Evolutionary conservation across 1,140 invertebrate species (phyloP), one percentile per base, ranked within the genome.

Genomic region (Neotoxoptera formosana): DNA sequence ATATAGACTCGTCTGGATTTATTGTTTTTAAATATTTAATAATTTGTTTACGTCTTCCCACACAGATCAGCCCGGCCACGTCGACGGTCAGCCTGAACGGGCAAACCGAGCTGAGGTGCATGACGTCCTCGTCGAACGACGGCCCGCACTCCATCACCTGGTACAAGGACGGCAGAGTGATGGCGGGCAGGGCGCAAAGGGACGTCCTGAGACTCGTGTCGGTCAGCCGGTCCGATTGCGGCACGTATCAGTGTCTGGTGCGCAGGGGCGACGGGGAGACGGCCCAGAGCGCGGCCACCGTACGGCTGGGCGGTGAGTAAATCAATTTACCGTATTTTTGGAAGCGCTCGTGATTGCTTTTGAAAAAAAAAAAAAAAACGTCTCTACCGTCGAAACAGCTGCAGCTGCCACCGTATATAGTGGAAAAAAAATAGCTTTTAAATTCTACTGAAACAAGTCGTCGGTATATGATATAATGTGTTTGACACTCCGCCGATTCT

Each of bases 191-290:
- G 94, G 95, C 95, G 25, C 96, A 96, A 94, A 96, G 96, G 51
- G 97, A 97, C 94, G 96, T 96, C 67, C 94, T 98, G 47, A 95
- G 96, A 60, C 95, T 97, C 84, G 96, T 96, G 93, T 96, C 97
- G 93, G 97, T 98, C 93, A 96, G 96, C 94, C 95, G 97, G 94
- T 97, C 97, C 94, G 97, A 97, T 95, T 96, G 97, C 94, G 98
- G 98, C 93, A 98, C 98, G 97, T 98, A 98, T 95, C 97, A 98
- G 94, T 98, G 97, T 95, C 96, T 98, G 94, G 97, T 97, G 1
- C 96, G 96, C 92, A 95, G 97, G 93, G 96, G 97, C 41, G 97
- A 97, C 94, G 96, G 97, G 20, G 97, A 98, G 94, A 97, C 97
- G 6, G 97, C 97, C 34, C 98, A 98, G 95, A 97, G 97, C 25